Evolutionary conservation across 2,113 vertebrate species (phyloP), one percentile per base, ranked within the genome.

Genomic region (Malaclemys terrapin): DNA sequence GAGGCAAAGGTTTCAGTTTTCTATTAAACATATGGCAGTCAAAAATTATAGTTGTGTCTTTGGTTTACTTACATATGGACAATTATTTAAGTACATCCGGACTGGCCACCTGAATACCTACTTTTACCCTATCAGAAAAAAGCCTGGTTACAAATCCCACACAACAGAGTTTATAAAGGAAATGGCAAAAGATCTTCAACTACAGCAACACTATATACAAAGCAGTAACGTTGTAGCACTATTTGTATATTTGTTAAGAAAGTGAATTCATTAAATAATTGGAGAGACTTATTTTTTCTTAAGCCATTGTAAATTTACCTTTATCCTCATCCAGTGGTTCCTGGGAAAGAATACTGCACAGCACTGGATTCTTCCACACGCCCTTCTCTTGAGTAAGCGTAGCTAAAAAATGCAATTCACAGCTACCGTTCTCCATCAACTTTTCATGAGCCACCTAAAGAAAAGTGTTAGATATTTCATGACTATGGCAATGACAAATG

Each of bases 371-470:
- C 94, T 98, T 98, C 99, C 99, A 99, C 69, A 99, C 98, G 12
- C 99, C 99, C 38, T 97, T 98, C 89, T 99, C 98, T 96, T 98
- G 98, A 57, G 98, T 98, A 97, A 99, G 95, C 27, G 97, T 97
- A 92, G 97, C 98, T 95, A 99, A 98, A 96, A 98, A 97, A 45
- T 97, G 97, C 90, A 99, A 99, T 95, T 99, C 99, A 85, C 89
- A 89, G 89, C 99, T 98, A 88, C 99, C 99, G 91, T 98, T 98
- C 97, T 99, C 98, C 98, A 98, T 98, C 97, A 99, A 98, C 86
- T 98, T 98, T 95, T 98, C 95, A 97, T 99, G 99, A 93, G 99
- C 98, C 83, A 98, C 98, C 99, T 99, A 96, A 16, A 97, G 5
- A 83, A 95, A 0, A 52, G 95, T 94, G 97, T 97, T 90, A 93